These are phyloP conservation scores for Pseudopodoces humilis DNA, from an alignment of 2,113 vertebrate species.

Conservation along the genomic window DNA sequence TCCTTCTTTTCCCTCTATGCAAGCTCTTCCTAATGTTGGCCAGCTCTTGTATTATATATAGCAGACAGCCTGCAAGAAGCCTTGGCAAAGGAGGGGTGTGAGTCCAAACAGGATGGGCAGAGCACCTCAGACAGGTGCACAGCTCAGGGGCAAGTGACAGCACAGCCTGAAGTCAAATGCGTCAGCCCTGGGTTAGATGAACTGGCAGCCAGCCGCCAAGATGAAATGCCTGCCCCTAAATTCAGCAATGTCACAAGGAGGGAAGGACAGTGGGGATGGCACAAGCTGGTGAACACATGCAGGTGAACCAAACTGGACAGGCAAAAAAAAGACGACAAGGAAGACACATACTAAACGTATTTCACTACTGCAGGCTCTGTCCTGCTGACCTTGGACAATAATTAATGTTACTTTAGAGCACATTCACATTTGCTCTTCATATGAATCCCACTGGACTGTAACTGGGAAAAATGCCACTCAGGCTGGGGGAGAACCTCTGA, in stretches of 20 bases:
- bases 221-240: not conserved
- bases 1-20: not conserved
- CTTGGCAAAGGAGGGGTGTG: not conserved
- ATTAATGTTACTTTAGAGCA: conserved; percentile 6
- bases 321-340: not conserved
- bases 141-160: conserved; percentile 14
- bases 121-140: conserved; percentile 17
- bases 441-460: not conserved
- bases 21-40: not conserved
- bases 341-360: not conserved
- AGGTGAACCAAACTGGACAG: not conserved
- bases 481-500: not conserved
- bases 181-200: not conserved
- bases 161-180: not conserved
- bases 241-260: not conserved
- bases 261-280: not conserved
- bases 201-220: not conserved
- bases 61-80: not conserved
- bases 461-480: not conserved
- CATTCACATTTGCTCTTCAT: not conserved
- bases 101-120: not conserved
- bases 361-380: not conserved
- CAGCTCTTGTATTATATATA: not conserved
- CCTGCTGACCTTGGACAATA: conserved; percentile 46
- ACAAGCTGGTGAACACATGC: not conserved